Percentiles rank a stretch among this genome's conserved stretches.
These are phyloP conservation scores for Caenorhabditis brenneri DNA, from an alignment of 1,140 invertebrate genomes.

Conservation along the genomic window DNA sequence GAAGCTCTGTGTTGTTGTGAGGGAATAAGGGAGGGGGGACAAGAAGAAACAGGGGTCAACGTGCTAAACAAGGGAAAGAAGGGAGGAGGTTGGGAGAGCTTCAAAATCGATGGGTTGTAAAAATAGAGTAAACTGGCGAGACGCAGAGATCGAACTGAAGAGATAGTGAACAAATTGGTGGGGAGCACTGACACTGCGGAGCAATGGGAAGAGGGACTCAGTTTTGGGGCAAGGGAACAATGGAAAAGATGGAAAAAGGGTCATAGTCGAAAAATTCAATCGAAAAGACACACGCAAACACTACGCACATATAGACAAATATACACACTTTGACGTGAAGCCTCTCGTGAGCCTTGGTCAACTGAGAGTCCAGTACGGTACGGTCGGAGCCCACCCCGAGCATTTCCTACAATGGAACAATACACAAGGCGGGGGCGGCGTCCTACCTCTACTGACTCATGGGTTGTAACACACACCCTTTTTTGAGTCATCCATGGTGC, in stretches of 20 bases:
- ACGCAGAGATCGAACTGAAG: conserved; percentile 35
- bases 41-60: conserved; percentile 36
- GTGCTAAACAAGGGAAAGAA: conserved; percentile 36
- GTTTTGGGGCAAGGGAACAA: conserved; percentile 9
- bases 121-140: conserved; percentile 28
- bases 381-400: neutral
- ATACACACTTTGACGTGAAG: conserved; percentile 30
- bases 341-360: neutral
- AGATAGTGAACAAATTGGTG: conserved; percentile 41
- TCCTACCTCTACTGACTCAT: neutral
- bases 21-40: neutral
- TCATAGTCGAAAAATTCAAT: conserved; percentile 29
- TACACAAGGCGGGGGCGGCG: conserved; percentile 20
- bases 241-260: conserved; percentile 22
- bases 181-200: neutral
- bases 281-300: conserved; percentile 18
- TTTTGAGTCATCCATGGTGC: neutral
- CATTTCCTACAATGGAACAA: conserved; percentile 5
- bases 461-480: conserved; percentile 1
- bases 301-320: conserved; percentile 32
- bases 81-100: conserved; percentile 24
- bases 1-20: conserved; percentile 28
- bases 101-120: conserved; percentile 36
- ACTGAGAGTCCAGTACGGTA: conserved; percentile 2
- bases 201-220: neutral